Evolutionary conservation across 2,797 vertebrate species (phyloP).

Genomic region (Takifugu rubripes): DNA sequence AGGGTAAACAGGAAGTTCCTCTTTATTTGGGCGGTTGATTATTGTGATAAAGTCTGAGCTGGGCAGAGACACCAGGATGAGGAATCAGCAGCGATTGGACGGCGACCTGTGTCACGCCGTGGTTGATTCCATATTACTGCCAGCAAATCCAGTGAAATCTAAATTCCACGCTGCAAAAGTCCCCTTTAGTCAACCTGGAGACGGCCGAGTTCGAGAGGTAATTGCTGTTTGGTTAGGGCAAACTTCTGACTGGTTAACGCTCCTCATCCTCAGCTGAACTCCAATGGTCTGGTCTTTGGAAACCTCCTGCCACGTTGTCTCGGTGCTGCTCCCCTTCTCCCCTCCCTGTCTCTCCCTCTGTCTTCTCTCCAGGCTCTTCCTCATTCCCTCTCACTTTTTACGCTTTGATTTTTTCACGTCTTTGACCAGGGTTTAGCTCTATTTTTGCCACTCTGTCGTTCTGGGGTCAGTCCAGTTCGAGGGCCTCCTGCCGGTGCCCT

Average conservation of each 20-base stretch:
- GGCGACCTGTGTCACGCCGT: background rate
- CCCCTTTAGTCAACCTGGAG: slow-evolving; percentile 20
- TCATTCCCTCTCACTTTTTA: slow-evolving; percentile 41
- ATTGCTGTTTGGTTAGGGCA: slow-evolving; percentile 51
- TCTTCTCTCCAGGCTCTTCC: slow-evolving; percentile 41
- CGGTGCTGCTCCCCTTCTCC: slow-evolving; percentile 41
- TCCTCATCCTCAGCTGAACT: slow-evolving; percentile 69
- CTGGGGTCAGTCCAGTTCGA: slow-evolving; percentile 37
- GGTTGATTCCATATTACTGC: slow-evolving; percentile 6
- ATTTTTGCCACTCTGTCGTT: slow-evolving; percentile 4
- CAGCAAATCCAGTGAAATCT: slow-evolving; percentile 35
- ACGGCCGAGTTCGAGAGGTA: slow-evolving; percentile 43
- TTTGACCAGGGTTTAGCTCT: slow-evolving; percentile 16
- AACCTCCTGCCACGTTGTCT: slow-evolving; percentile 78
- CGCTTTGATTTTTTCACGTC: slow-evolving; percentile 25
- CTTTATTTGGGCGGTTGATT: slow-evolving; percentile 21
- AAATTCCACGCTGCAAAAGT: slow-evolving; percentile 17
- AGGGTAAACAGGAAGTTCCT: slow-evolving; percentile 41
- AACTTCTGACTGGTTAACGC: slow-evolving; percentile 30
- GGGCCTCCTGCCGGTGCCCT: slow-evolving; percentile 53
- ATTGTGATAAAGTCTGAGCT: slow-evolving; percentile 28
- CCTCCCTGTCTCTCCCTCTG: slow-evolving; percentile 34
- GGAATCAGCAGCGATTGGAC: background rate
- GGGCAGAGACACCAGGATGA: slow-evolving; percentile 10
- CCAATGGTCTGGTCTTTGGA: slow-evolving; percentile 46